Conservation (phyloP, 2,888 invertebrate genomes). For the Erebia ligea region DNA sequence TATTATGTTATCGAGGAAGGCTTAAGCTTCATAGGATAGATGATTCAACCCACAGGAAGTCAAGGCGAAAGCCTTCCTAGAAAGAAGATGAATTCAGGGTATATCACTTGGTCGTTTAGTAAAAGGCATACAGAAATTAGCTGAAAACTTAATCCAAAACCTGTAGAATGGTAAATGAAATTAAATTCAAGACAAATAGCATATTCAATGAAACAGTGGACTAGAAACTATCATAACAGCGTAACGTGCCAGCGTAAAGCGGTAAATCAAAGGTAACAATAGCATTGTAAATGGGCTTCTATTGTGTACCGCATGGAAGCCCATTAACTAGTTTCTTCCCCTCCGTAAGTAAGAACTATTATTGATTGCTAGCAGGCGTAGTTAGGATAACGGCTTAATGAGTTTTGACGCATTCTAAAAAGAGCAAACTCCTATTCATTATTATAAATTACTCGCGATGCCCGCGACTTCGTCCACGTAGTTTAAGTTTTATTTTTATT, state of each 20-base stretch:
- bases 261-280: conserved; percentile 37
- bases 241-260: conserved; percentile 17
- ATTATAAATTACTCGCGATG: no score
- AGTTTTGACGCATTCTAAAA: background rate
- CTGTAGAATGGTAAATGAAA: background rate
- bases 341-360: conserved; percentile 26
- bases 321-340: conserved; percentile 31
- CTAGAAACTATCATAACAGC: conserved; percentile 20
- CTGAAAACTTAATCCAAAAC: no score
- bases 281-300: conserved; percentile 28
- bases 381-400: background rate
- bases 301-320: conserved; percentile 32
- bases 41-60: no score
- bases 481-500: no score
- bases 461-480: no score
- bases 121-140: no score
- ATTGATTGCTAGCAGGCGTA: conserved; percentile 20
- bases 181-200: background rate
- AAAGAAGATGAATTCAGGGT: no score
- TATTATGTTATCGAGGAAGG: no score
- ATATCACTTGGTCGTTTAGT: no score
- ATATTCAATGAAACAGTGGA: background rate
- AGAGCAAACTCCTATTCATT: no score
- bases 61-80: no score
- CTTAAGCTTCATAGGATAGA: no score